These are phyloP conservation scores for Pammene fasciana DNA, from an alignment of 2,888 invertebrate genomes.

Conservation along the genomic window DNA sequence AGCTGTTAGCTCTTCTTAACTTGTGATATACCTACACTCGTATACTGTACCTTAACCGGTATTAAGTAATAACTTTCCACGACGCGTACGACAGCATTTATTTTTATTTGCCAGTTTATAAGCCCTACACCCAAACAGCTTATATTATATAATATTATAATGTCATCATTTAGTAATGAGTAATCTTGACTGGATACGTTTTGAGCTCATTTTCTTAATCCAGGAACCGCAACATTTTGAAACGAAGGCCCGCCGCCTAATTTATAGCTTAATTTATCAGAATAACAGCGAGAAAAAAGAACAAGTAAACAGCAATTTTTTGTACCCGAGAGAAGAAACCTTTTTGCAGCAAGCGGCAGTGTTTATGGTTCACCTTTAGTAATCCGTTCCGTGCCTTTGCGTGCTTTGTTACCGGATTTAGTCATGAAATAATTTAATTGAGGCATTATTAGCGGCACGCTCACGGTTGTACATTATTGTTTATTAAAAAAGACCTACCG, in stretches of 20 bases:
- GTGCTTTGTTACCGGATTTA: conserved; percentile 35
- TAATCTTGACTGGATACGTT: conserved; percentile 3
- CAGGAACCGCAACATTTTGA: conserved; percentile 50
- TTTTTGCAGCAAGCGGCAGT: conserved; percentile 41
- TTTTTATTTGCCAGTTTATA: too few relatives aligned
- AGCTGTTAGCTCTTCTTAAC: too few relatives aligned
- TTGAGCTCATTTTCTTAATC: conserved; percentile 14
- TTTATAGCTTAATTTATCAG: conserved; percentile 71
- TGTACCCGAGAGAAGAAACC: conserved; percentile 45
- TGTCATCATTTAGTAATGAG: background rate
- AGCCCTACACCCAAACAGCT: too few relatives aligned
- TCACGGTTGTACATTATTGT: conserved; percentile 7
- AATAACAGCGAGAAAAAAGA: conserved; percentile 43
- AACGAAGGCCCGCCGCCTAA: conserved; percentile 62
- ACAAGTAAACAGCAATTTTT: conserved; percentile 52
- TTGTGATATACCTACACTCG: too few relatives aligned
- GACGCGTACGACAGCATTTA: too few relatives aligned
- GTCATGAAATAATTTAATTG: conserved; percentile 37
- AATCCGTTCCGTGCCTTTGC: conserved; percentile 36
- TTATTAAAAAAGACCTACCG: conserved; percentile 19
- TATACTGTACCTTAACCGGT: too few relatives aligned
- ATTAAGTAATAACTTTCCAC: too few relatives aligned
- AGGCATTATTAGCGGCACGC: conserved; percentile 26
- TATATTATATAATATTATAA: too few relatives aligned
- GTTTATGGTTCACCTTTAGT: conserved; percentile 32